Conservation (phyloP, 2,888 invertebrate genomes). For the Pemphredon lugubris region DNA sequence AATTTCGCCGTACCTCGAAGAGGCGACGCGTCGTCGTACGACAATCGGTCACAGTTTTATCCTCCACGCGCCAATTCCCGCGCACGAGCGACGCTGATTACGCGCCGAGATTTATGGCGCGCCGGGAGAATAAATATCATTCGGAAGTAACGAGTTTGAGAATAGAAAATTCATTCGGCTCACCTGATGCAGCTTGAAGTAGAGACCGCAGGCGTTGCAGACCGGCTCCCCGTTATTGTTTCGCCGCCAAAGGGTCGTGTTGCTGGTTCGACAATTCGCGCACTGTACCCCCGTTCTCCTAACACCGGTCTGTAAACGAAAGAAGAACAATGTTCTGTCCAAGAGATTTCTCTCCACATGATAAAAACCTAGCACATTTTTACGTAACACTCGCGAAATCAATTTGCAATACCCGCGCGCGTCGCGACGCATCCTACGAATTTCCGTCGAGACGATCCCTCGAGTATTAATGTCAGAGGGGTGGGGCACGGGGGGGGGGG, state of each 20-base stretch:
- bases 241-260: slow-evolving; percentile 98
- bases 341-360: no score
- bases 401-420: background rate
- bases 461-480: no score
- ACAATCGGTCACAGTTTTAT: no score
- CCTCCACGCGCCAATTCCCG: background rate
- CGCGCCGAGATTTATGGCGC: background rate
- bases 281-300: slow-evolving; percentile 86
- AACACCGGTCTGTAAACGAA: slow-evolving; percentile 67
- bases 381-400: no score
- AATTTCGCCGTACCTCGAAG: no score
- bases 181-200: slow-evolving; percentile 89
- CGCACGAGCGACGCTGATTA: slow-evolving; percentile 5
- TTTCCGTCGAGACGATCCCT: slow-evolving; percentile 8
- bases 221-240: slow-evolving; percentile 99
- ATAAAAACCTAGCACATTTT: no score
- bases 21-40: no score
- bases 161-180: slow-evolving; percentile 54
- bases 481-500: slow-evolving; percentile 26
- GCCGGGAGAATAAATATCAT: background rate
- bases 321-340: no score
- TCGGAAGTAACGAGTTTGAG: background rate
- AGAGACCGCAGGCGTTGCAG: slow-evolving; percentile 99
- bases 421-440: background rate
- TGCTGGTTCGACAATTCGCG: slow-evolving; percentile 88